Evolutionary conservation across 2,888 invertebrate species (phyloP), one percentile per base, ranked within the genome.

Genomic region (Amblyjoppa fuscipennis): DNA sequence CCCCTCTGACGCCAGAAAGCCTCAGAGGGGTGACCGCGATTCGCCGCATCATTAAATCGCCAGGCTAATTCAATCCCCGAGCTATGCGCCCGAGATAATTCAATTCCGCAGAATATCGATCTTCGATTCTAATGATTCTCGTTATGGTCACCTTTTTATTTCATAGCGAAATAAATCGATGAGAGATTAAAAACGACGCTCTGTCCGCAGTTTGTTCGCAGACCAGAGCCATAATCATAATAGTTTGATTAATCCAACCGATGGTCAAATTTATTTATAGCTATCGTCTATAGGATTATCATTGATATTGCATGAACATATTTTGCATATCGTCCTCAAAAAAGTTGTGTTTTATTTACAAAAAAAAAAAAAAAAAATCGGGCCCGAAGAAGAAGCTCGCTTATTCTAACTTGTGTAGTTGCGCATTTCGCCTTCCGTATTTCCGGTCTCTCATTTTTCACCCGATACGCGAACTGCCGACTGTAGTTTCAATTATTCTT

Each of bases 401-500:
- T 76, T 64, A 61, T 61, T 79, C 28, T 70, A 70, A 75, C 71
- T 41, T 49, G 74, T 53, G 28, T 56, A 25, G 56, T 31, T 61
- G 31, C 66, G n/a, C 61, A 66, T 25, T 28, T 78, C 76, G 71
- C 80, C 79, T 59, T 87, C 45, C 81, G 77, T 82, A 73, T 86
- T 88, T 81, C 83, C 83, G 51, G 34, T 70, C 56, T 34, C 45
- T 71, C 41, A 31, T 71, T 75, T 69, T 56, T 34, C 25, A 20
- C 61, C 49, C 74, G 20, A 71, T 69, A 28, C 45, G 76, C 70
- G 75, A 76, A 64, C 59, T 68, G 59, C 66, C 69, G 80, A 79
- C 74, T 78, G 69, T 84, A 85, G 78, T 86, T 89, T 89, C 83
- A 89, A 89, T 90, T 87, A 89, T 87, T 90, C 83, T 88, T 83